Base-by-base conservation (phyloP, 2,888 invertebrate species). In the Stramonita haemastoma region DNA sequence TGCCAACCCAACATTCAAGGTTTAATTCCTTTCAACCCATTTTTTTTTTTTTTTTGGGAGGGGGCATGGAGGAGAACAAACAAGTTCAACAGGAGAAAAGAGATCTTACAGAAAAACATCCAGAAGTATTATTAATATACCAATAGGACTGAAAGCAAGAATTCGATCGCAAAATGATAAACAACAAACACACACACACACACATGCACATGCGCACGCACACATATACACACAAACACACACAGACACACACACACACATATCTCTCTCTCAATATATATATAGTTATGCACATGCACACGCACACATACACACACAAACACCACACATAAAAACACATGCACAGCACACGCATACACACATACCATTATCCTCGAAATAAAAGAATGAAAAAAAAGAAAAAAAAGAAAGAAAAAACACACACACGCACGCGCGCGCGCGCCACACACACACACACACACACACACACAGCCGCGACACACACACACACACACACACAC, bases 1-100 rank as follows among this genome's bases (percentile, higher is more conserved):
- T 92, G 87, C 17, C 19, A 79, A 13, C 29, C n/a, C 19, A 26
- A 26, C 73, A 60, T 60, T n/a, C n/a, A n/a, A n/a, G n/a, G n/a
- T n/a, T n/a, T n/a, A n/a, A n/a, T n/a, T n/a, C n/a, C n/a, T n/a
- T n/a, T n/a, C n/a, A n/a, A n/a, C n/a, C n/a, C n/a, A n/a, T n/a
- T n/a, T n/a, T n/a, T n/a, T n/a, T n/a, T n/a, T n/a, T n/a, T n/a
- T n/a, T n/a, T 70, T 4, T 70, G 19, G 15, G 57, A 8, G 57
- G 11, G 57, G 11, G 57, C 57, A 15, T 15, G 57, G 11, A 15
- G 11, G 57, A 8, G 57, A 8, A 57, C 57, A 15, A 8, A 15
- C 57, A 15, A 8, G 60, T 73, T 17, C 11, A 70, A 70, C 5
- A 70, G 22, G 22, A 70, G 5, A 70, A 70, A 70, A 70, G 6